Evolutionary conservation across 2,888 invertebrate species (phyloP).

Genomic region (Osedax frankpressi): DNA sequence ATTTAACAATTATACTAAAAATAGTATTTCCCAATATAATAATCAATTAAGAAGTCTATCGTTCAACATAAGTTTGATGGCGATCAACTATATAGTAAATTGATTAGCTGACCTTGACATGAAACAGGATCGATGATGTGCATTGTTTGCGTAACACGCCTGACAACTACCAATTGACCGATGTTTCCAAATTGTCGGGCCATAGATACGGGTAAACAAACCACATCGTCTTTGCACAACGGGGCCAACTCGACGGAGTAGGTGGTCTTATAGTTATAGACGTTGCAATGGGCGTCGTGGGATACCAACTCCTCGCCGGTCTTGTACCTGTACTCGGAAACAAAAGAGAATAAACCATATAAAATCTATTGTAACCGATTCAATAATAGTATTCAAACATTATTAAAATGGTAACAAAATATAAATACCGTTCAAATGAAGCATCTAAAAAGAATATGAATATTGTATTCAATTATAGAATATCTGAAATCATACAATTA

Average conservation of each 20-base stretch:
- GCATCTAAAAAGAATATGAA: too few relatives aligned
- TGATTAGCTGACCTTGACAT: slow-evolving; percentile 39
- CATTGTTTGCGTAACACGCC: slow-evolving; percentile 73
- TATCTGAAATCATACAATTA: not conserved
- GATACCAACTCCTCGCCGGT: slow-evolving; percentile 89
- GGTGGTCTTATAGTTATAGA: slow-evolving; percentile 89
- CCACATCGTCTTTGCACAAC: slow-evolving; percentile 67
- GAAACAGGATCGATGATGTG: slow-evolving; percentile 77
- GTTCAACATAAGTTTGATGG: too few relatives aligned
- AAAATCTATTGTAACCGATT: too few relatives aligned
- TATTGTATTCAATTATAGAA: too few relatives aligned
- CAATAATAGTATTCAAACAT: too few relatives aligned
- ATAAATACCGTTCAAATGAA: too few relatives aligned
- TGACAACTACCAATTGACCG: slow-evolving; percentile 71
- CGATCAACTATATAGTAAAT: too few relatives aligned
- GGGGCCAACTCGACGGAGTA: slow-evolving; percentile 85
- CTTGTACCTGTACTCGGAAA: slow-evolving; percentile 53
- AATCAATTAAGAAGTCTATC: too few relatives aligned
- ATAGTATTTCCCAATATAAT: not conserved
- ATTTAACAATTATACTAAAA: not conserved
- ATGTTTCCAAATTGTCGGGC: slow-evolving; percentile 77
- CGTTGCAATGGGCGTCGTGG: slow-evolving; percentile 90
- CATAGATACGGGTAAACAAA: slow-evolving; percentile 74
- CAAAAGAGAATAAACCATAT: too few relatives aligned
- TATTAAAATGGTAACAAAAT: too few relatives aligned